Base-by-base conservation (phyloP, 2,113 vertebrate genomes). In the Ondatra zibethicus region DNA sequence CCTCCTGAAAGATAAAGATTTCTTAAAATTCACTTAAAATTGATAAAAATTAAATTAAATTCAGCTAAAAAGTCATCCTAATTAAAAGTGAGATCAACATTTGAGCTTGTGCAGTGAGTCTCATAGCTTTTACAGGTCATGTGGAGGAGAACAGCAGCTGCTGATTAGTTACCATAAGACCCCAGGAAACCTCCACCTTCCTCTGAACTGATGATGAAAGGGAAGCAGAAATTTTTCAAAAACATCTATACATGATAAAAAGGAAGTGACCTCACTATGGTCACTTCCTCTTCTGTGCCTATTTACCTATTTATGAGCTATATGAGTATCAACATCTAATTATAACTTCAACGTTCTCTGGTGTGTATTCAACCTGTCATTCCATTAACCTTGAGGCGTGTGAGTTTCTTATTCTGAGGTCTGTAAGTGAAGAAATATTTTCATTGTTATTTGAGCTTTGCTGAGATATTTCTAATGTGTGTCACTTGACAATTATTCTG, bases 221-320 rank as follows among this genome's bases (percentile, higher is more conserved):
- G 33, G 7, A 78, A 21, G 47, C 29, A 58, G 17, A 19, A 33
- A 13, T 33, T 6, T 3, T 31, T 78, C 33, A 52, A 78, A 31
- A 21, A 19, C 50, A 16, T 58, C 3, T 33, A 8, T 78, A 31
- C 2, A 78, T 16, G 1, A 19, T 78, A 21, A 77, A 75, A 19
- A 9, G 6, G 13, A 47, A 27, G 13, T 45, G 6, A 16, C 12
- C 13, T 0, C 29, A 27, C 5, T 58, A 4, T 45, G 1, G 12
- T 31, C 29, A 29, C 42, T 2, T 14, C 12, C 13, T 31, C 14
- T 50, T 50, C 45, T 50, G 45, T 7, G n/a, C 31, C 66, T 70
- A 36, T 70, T 16, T 70, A 17, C 17, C 33, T 36, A 55, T 19
- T n/a, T 70, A 70, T 70, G 0, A 55, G 14, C 31, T 36, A n/a